These are phyloP conservation scores for Miniopterus natalensis DNA, from an alignment of 2,113 vertebrate genomes.

Conservation along the genomic window DNA sequence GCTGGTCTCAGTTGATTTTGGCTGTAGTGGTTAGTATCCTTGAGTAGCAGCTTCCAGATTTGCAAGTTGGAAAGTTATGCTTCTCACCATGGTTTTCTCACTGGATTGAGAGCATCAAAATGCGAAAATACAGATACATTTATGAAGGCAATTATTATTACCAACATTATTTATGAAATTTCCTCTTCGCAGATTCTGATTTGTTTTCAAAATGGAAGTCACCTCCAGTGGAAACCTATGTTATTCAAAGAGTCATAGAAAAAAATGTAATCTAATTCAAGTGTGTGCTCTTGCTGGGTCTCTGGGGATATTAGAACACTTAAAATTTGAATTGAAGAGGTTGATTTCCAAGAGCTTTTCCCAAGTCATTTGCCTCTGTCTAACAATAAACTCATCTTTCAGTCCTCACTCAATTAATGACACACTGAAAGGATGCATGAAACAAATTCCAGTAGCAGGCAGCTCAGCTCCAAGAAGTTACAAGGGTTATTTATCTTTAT, in stretches of 20 bases:
- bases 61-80: background rate
- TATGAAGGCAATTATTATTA: background rate
- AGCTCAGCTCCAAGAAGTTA: conserved; percentile 62
- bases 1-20: background rate
- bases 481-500: conserved; percentile 76
- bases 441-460: conserved; percentile 57
- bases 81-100: background rate
- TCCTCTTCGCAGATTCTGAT: conserved; percentile 35
- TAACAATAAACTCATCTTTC: conserved; percentile 43
- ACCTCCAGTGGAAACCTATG: background rate
- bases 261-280: background rate
- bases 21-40: background rate
- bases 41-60: background rate
- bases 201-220: conserved; percentile 34
- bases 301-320: background rate
- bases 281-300: background rate
- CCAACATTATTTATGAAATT: background rate
- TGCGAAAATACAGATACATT: background rate
- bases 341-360: conserved; percentile 48
- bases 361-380: conserved; percentile 33
- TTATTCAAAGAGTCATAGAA: conserved; percentile 50
- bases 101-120: background rate
- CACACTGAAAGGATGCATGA: conserved; percentile 7
- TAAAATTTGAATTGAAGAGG: conserved; percentile 42
- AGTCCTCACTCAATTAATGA: conserved; percentile 45